Evolutionary conservation across 2,113 vertebrate species (phyloP).

Genomic region (Cebidichthys violaceus): DNA sequence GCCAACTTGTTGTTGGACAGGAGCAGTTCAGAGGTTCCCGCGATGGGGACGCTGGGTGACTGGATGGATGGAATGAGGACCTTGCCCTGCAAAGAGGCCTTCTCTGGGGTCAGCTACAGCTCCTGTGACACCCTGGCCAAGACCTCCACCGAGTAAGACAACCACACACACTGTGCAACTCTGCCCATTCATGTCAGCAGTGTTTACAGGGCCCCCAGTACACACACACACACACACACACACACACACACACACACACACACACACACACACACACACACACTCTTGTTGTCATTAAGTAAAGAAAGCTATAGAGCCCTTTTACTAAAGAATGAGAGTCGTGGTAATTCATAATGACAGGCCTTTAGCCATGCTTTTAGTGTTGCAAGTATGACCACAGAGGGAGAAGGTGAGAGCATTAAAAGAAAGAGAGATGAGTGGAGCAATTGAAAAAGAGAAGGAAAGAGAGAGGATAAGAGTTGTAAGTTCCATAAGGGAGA

Average conservation of each 20-base stretch:
- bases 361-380: conserved; percentile 70
- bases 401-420: conserved; percentile 43
- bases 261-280: conserved; percentile 30
- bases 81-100: conserved; percentile 94
- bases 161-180: conserved; percentile 38
- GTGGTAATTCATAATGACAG: conserved; percentile 72
- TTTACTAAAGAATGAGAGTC: conserved; percentile 55
- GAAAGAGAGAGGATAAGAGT: conserved; percentile 1
- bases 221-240: no score
- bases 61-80: conserved; percentile 95
- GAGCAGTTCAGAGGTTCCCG: conserved; percentile 89
- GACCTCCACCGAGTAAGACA: conserved; percentile 95
- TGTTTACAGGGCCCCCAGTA: conserved; percentile 53
- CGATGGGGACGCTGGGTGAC: conserved; percentile 88
- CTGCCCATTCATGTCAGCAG: conserved; percentile 61
- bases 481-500: conserved; percentile 21
- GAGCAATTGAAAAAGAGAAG: neutral
- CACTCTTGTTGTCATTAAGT: conserved; percentile 48
- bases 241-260: conserved; percentile 44
- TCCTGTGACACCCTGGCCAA: conserved; percentile 98
- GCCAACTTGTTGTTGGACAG: conserved; percentile 95
- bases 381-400: conserved; percentile 50
- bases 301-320: conserved; percentile 66
- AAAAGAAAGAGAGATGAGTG: conserved; percentile 45
- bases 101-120: conserved; percentile 95